Evolutionary conservation across 1,140 invertebrate genomes (phyloP).

Genomic region (Pristionchus pacificus): DNA sequence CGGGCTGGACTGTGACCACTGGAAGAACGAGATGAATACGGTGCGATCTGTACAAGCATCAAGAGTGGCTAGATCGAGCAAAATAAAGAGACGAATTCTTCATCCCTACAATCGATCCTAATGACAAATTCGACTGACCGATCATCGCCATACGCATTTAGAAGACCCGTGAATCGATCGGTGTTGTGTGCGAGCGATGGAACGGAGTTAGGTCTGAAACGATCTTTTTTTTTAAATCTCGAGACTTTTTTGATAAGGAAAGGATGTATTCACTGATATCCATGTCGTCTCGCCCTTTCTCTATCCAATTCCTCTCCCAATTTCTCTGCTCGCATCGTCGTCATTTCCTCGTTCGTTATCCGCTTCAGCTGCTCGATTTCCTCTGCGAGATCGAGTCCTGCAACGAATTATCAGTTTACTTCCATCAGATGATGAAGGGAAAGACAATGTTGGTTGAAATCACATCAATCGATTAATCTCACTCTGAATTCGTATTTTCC

Average conservation of each 20-base stretch:
- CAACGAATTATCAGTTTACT: not conserved
- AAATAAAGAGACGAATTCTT: too few species aligned
- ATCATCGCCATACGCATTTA: conserved; percentile 33
- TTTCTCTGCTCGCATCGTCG: conserved; percentile 30
- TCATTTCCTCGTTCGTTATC: conserved; percentile 31
- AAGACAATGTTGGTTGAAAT: not conserved
- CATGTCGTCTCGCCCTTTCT: conserved; percentile 31
- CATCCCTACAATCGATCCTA: too few species aligned
- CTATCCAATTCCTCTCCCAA: conserved; percentile 32
- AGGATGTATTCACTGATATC: conserved; percentile 30
- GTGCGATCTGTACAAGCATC: too few species aligned
- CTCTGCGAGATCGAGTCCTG: not conserved
- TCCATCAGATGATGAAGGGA: not conserved
- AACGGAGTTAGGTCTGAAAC: conserved; percentile 23
- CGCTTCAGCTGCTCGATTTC: conserved; percentile 11
- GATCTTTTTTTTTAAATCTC: too few species aligned
- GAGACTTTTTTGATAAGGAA: conserved; percentile 8
- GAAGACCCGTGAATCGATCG: conserved; percentile 31
- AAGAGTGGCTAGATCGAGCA: too few species aligned
- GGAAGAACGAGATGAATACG: not conserved
- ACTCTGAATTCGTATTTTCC: not conserved
- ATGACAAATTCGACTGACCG: not conserved
- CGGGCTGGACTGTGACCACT: not conserved
- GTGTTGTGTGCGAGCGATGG: conserved; percentile 36
- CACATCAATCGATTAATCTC: not conserved